Conservation (phyloP, 35 echinoderm and acorn worm genomes). For the Strongylocentrotus purpuratus region DNA sequence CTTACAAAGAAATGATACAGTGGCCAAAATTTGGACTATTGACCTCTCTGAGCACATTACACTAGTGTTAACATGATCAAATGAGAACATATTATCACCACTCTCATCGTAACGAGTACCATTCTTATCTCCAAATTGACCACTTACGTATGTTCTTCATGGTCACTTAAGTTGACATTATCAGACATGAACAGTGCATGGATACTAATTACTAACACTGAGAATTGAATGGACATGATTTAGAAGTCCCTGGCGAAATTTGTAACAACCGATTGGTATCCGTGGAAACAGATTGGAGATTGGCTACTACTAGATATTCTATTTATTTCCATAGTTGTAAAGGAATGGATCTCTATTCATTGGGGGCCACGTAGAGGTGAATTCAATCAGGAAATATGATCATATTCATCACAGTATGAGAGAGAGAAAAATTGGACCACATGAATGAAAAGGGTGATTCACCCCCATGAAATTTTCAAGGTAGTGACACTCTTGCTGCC, state of each 20-base stretch:
- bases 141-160: background rate
- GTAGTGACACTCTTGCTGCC: background rate
- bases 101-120: background rate
- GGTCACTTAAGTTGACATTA: background rate
- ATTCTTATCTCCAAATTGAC: background rate
- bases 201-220: background rate
- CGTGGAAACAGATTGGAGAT: background rate
- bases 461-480: background rate
- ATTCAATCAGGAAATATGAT: constrained; percentile 5
- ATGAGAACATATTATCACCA: background rate
- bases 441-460: background rate
- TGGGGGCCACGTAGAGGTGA: background rate
- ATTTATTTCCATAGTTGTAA: background rate
- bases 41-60: background rate
- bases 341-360: constrained; percentile 7
- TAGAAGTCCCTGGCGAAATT: background rate
- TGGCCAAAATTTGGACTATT: background rate
- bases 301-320: background rate
- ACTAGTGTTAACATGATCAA: background rate
- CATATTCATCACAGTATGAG: background rate
- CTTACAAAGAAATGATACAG: background rate
- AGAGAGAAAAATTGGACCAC: background rate
- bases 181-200: background rate
- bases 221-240: background rate
- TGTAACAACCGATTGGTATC: background rate